These are phyloP conservation scores for Nothocercus julius DNA, from an alignment of 2,113 vertebrate species.

Conservation along the genomic window DNA sequence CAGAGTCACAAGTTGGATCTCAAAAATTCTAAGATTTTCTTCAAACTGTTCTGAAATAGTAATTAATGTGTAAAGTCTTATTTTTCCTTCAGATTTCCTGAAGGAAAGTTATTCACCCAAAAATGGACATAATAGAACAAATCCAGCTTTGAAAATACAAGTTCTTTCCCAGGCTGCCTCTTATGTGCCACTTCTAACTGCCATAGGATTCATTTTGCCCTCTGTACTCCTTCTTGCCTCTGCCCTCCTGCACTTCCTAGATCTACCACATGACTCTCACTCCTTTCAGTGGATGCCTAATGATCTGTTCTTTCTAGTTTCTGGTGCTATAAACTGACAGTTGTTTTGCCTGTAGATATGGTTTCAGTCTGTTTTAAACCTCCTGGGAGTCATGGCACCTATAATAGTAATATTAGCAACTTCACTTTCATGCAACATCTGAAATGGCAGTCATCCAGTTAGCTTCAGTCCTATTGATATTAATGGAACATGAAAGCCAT, in stretches of 20 bases:
- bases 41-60: background rate
- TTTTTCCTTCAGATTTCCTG: background rate
- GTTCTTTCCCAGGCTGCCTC: background rate
- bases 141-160: background rate
- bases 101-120: background rate
- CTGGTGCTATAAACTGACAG: background rate
- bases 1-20: background rate
- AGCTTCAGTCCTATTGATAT: background rate
- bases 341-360: background rate
- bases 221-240: background rate
- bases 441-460: background rate
- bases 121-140: background rate
- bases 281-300: background rate
- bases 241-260: background rate
- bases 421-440: background rate
- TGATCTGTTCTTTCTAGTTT: background rate
- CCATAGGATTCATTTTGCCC: background rate
- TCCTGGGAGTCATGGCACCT: background rate
- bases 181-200: background rate
- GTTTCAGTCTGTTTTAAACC: background rate
- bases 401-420: background rate
- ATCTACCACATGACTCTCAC: background rate
- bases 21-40: background rate
- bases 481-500: background rate
- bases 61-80: background rate